Evolutionary conservation across 2,113 vertebrate genomes (phyloP), one percentile per base, ranked within the genome.

Genomic region (Scolopax mira): DNA sequence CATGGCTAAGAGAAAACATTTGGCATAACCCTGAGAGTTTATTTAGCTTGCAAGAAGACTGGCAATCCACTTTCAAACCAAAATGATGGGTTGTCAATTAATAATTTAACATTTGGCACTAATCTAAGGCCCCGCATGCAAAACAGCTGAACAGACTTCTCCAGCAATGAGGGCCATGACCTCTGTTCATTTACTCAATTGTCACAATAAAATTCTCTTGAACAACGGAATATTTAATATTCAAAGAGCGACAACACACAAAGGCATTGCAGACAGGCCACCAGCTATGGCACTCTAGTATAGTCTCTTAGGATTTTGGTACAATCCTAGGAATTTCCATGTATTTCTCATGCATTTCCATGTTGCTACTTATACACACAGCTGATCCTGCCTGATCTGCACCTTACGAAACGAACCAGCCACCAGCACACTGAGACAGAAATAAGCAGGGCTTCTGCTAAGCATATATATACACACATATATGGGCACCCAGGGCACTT

Each of bases 111-210:
- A 81, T 66, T 85, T 7, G 0, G 8, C 49, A 46, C 54, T 81
- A 52, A 88, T 48, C 61, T 89, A 49, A 75, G 39, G 49, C 61
- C 58, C 19, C 46, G 65, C 73, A 77, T 88, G 79, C 75, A 54
- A 82, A 95, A 48, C 54, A 90, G 66, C 69, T 66, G 67, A 96
- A 72, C 66, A 93, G 96, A 48, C 86, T 90, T 71, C 85, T 91
- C 71, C 69, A 84, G 79, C 93, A 75, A 79, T 3, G 35, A 55
- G 27, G 79, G 75, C 77, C 31, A 4, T 22, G 84, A 84, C 79
- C 81, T 91, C 80, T 89, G 78, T 70, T 93, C 92, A 35, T 92
- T 84, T 72, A 85, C 85, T 67, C 83, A 52, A 42, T 8, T 42
- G 48, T 91, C 84, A 85, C 72, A 91, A 87, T 65, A 84, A 90